Evolutionary conservation across 2,888 invertebrate genomes (phyloP).

Genomic region (Geotrupes spiniger): DNA sequence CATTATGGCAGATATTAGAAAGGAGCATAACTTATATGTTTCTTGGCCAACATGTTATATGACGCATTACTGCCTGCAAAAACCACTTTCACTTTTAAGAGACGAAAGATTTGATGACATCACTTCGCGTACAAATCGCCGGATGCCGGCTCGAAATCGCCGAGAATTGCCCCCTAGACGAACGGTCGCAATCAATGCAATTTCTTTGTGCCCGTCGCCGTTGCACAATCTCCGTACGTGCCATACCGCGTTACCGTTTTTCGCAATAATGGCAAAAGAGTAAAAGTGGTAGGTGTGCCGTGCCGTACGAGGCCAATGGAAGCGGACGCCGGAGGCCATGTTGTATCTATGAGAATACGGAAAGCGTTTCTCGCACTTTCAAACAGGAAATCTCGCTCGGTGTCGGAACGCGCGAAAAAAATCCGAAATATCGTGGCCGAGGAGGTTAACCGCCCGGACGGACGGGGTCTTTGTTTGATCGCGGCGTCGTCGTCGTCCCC

Average conservation of each 20-base stretch:
- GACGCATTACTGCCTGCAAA: slow-evolving; percentile 20
- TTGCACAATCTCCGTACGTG: slow-evolving; percentile 2
- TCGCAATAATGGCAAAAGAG: slow-evolving; percentile 10
- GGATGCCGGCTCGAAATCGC: too few species aligned
- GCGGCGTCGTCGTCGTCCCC: too few species aligned
- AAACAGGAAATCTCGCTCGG: slow-evolving; percentile 26
- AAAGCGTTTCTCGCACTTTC: slow-evolving; percentile 21
- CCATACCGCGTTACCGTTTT: slow-evolving; percentile 11
- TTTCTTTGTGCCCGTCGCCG: slow-evolving; percentile 1
- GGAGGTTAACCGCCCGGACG: background rate
- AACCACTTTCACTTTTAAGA: slow-evolving; percentile 33
- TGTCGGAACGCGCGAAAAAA: background rate
- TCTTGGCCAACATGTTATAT: slow-evolving; percentile 8
- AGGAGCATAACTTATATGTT: background rate
- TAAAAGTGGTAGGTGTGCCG: slow-evolving; percentile 19
- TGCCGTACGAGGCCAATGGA: slow-evolving; percentile 20
- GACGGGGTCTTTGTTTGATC: too few species aligned
- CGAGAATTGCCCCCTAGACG: slow-evolving; percentile 9
- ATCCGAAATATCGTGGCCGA: background rate
- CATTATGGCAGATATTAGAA: slow-evolving; percentile 4
- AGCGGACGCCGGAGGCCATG: slow-evolving; percentile 18
- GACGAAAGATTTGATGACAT: slow-evolving; percentile 17
- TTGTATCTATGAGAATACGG: slow-evolving; percentile 12
- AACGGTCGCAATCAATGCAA: slow-evolving; percentile 7
- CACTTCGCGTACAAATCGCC: background rate